Conservation (phyloP, 2,113 vertebrate genomes). For the Vulpes vulpes region DNA sequence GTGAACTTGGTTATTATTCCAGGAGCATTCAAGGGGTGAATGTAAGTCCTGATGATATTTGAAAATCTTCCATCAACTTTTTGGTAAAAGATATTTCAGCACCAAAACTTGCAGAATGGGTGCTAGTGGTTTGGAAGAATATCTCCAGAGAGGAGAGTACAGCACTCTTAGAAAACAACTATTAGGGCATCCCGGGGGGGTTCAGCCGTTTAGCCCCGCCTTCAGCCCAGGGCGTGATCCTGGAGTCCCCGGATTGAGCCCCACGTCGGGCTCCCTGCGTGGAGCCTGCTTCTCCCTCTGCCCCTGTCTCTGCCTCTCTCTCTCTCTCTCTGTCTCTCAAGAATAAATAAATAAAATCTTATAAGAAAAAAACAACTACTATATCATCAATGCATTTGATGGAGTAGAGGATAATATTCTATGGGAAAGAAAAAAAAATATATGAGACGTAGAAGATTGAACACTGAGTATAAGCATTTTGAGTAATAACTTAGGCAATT, state of each 20-base stretch:
- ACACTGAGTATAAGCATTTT: not conserved
- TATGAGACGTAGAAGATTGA: not conserved
- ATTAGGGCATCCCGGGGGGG: no score
- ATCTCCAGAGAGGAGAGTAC: not conserved
- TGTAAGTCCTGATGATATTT: not conserved
- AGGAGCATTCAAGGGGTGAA: not conserved
- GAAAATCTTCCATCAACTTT: not conserved
- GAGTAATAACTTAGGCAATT: not conserved
- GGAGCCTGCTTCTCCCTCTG: no score
- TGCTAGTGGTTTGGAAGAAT: not conserved
- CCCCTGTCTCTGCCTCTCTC: no score
- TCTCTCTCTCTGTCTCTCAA: no score
- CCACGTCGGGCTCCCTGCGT: no score
- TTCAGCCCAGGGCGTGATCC: no score
- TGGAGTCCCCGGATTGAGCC: no score
- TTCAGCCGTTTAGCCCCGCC: no score
- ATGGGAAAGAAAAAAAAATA: not conserved
- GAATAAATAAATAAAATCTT: no score
- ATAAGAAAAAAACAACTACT: not conserved
- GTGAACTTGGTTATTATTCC: not conserved
- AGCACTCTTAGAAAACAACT: not conserved
- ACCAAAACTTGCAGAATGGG: not conserved
- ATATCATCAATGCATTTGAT: not conserved
- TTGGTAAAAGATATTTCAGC: not conserved
- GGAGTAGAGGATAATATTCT: not conserved